Evolutionary conservation across 2,888 invertebrate species (phyloP).

Genomic region (Penaeus monodon): DNA sequence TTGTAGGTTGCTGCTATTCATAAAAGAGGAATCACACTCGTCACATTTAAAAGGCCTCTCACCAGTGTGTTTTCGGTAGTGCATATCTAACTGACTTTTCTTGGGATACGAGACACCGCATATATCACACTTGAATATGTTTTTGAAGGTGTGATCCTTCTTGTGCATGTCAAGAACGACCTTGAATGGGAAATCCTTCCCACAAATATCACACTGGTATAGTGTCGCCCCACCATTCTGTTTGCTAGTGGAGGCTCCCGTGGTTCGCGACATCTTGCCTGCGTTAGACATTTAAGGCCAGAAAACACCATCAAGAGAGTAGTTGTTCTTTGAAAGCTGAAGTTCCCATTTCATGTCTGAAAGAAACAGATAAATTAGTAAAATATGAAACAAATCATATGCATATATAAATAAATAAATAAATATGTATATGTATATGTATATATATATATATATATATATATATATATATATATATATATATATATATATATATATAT

Average conservation of each 20-base stretch:
- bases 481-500: too few relatives aligned
- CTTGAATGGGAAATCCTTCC: constrained; percentile 57
- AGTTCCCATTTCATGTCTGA: constrained; percentile 25
- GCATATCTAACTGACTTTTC: constrained; percentile 56
- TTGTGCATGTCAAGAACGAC: constrained; percentile 59
- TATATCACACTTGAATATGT: constrained; percentile 45
- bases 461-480: too few relatives aligned
- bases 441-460: too few relatives aligned
- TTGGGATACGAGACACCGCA: constrained; percentile 51
- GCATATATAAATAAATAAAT: too few relatives aligned
- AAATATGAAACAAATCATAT: not conserved
- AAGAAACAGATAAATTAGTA: not conserved
- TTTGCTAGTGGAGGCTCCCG: constrained; percentile 57
- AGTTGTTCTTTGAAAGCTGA: not conserved
- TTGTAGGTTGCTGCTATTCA: constrained; percentile 58
- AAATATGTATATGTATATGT: too few relatives aligned
- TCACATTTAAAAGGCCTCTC: constrained; percentile 56
- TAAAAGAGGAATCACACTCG: constrained; percentile 53
- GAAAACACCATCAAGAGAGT: constrained; percentile 13
- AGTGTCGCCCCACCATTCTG: constrained; percentile 42
- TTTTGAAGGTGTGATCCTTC: constrained; percentile 52
- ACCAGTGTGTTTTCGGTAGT: constrained; percentile 51
- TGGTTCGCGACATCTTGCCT: constrained; percentile 55
- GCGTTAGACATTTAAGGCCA: constrained; percentile 47
- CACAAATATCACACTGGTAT: constrained; percentile 53